A percentile compares a stretch with the other conserved stretches of the same genome.
phyloP scores from a whole-genome alignment of 1,140 invertebrate genomes.

The Aphelinus certus region DNA sequence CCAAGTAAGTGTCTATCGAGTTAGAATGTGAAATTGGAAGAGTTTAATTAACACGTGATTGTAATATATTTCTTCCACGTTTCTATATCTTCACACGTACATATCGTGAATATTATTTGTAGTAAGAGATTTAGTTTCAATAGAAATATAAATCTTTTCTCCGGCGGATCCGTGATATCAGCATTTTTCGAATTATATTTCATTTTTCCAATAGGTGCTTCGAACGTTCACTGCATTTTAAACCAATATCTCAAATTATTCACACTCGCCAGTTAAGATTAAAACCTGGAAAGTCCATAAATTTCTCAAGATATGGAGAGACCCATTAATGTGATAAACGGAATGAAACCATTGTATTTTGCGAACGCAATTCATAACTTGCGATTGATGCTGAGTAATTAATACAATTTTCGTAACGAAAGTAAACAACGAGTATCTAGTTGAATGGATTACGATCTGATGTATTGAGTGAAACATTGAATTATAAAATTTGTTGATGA shows the following conservation, averaged over 20 bases:
- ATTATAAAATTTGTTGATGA: too few relatives aligned
- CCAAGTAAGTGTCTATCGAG: too few relatives aligned
- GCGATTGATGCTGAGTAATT: neutral
- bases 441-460: too few relatives aligned
- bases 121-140: neutral
- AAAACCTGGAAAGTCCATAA: constrained; percentile 8
- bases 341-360: neutral
- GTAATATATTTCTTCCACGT: too few relatives aligned
- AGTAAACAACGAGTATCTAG: neutral
- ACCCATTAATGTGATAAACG: neutral
- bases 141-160: constrained; percentile 9
- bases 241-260: constrained; percentile 39
- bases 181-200: constrained; percentile 21
- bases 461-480: too few relatives aligned
- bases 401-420: neutral
- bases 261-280: constrained; percentile 38
- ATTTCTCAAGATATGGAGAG: neutral
- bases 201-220: constrained; percentile 14
- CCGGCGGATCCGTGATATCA: neutral
- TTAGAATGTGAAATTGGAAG: too few relatives aligned
- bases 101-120: too few relatives aligned
- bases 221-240: constrained; percentile 3
- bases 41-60: too few relatives aligned
- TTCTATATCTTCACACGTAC: too few relatives aligned
- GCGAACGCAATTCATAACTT: constrained; percentile 4